phyloP scores from a whole-genome alignment of 2,797 vertebrate genomes.

The Poliocrania exsul region DNA sequence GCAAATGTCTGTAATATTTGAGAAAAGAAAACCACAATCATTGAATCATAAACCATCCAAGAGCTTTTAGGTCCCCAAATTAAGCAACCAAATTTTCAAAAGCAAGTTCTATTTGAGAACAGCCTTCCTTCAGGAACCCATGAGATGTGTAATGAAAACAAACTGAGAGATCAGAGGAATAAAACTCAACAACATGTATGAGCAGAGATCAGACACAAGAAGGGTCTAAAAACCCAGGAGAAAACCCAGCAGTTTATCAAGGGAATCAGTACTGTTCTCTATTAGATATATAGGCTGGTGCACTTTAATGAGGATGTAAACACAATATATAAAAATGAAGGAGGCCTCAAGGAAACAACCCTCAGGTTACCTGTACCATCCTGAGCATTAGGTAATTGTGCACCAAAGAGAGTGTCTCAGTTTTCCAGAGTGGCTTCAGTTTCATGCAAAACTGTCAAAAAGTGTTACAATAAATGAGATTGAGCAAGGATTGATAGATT shows the following conservation, averaged over 20 bases:
- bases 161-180: not conserved
- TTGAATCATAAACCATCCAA: not conserved
- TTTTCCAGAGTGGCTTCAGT: not conserved
- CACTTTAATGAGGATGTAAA: not conserved
- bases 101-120: not conserved
- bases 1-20: not conserved
- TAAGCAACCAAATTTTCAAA: not conserved
- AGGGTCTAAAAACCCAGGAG: not conserved
- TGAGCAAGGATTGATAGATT: not conserved
- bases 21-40: fast-evolving
- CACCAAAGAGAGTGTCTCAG: not conserved
- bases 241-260: not conserved
- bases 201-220: not conserved
- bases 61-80: not conserved
- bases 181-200: not conserved
- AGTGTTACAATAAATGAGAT: not conserved
- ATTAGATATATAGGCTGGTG: not conserved
- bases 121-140: not conserved
- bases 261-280: not conserved
- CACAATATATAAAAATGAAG: not conserved
- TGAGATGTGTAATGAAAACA: not conserved
- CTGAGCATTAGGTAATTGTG: not conserved
- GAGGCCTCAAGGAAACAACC: not conserved
- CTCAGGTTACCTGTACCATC: not conserved
- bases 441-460: not conserved